phyloP scores from a whole-genome alignment of 1,140 invertebrate species.

The Cotesia chilonis region DNA sequence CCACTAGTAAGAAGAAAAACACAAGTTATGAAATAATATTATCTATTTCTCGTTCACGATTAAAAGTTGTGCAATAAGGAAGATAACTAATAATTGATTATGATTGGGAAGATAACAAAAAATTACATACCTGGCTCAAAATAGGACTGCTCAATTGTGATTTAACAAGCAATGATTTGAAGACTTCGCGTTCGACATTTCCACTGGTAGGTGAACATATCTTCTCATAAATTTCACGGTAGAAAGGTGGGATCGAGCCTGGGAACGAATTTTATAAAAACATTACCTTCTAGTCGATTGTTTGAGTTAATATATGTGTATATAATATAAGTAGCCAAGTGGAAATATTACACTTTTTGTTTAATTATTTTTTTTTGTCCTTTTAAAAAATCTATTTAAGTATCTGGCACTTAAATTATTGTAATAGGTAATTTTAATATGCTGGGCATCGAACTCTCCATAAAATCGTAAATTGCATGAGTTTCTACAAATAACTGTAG shows the following conservation, averaged over 20 bases:
- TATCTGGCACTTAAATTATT: neutral
- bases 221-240: conserved; percentile 71
- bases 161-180: conserved; percentile 71
- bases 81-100: conserved; percentile 13
- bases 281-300: neutral
- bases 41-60: too few species aligned
- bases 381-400: neutral
- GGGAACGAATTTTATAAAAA: conserved; percentile 31
- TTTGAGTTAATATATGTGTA: neutral
- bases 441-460: conserved; percentile 21
- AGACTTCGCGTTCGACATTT: conserved; percentile 71
- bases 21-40: too few species aligned
- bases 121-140: conserved; percentile 67
- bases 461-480: conserved; percentile 1
- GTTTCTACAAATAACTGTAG: neutral
- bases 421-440: neutral
- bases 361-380: neutral
- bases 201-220: conserved; percentile 71
- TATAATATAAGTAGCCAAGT: too few species aligned
- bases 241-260: conserved; percentile 73
- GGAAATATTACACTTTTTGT: too few species aligned
- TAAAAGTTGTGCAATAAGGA: neutral
- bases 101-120: conserved; percentile 4
- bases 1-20: too few species aligned
- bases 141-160: conserved; percentile 70